Evolutionary conservation across 2,888 invertebrate genomes (phyloP).

Genomic region (Gibbula magus): DNA sequence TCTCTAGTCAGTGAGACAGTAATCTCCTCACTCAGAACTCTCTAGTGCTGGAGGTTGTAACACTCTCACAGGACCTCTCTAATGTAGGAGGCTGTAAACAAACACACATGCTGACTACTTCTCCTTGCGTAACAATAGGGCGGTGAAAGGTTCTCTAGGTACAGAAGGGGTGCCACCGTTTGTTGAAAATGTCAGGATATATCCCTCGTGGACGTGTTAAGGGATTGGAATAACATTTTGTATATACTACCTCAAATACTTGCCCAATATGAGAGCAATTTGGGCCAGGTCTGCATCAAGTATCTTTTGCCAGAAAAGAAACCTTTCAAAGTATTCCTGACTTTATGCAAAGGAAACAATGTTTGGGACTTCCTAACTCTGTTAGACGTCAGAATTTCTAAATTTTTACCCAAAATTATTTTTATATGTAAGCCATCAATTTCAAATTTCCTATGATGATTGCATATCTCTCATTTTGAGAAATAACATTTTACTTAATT

Average conservation of each 20-base stretch:
- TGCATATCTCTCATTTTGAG: too few relatives aligned
- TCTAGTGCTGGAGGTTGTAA: too few relatives aligned
- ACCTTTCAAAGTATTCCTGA: not conserved
- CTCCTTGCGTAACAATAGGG: constrained; percentile 13
- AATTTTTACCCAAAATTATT: too few relatives aligned
- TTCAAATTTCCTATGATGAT: too few relatives aligned
- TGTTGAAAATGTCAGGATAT: not conserved
- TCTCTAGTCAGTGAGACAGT: too few relatives aligned
- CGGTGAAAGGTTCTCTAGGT: constrained; percentile 6
- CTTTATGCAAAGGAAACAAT: not conserved
- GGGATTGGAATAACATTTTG: not conserved
- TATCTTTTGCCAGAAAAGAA: not conserved
- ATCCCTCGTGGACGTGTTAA: not conserved
- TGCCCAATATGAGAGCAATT: not conserved
- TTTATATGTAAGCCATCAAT: too few relatives aligned
- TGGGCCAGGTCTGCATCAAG: not conserved
- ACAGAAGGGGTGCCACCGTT: constrained; percentile 1
- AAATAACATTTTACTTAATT: too few relatives aligned
- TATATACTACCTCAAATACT: not conserved
- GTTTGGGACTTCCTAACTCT: not conserved
- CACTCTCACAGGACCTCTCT: not conserved
- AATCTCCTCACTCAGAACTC: too few relatives aligned
- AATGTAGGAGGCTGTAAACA: constrained; percentile 13
- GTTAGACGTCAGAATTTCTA: too few relatives aligned
- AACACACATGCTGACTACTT: constrained; percentile 7